Evolutionary conservation across 1,140 invertebrate genomes (phyloP), one percentile per base, ranked within the genome.

Genomic region (Zophobas atratus): DNA sequence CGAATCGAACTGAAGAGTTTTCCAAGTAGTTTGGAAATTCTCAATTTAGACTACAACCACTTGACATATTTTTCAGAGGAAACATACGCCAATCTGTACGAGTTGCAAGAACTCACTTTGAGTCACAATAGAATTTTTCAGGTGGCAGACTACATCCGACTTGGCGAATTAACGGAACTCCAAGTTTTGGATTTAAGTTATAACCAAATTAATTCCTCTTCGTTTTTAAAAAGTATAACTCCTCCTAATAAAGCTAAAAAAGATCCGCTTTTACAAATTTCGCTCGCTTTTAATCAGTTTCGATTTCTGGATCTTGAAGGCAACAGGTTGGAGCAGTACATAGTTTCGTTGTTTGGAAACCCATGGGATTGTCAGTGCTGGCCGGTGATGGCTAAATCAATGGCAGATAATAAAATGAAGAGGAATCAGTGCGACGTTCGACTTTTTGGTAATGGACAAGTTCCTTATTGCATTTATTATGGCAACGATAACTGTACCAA

Each of bases 21-120:
- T 46, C 60, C 60, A 32, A 46, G 39, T 39, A 67, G 60, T 67
- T 67, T 67, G 33, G 60, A 67, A 43, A 67, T 67, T 6, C 60
- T 67, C 20, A 67, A 67, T 67, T 43, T 67, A 20, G 60, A 67
- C 20, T 5, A 67, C 39, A 67, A 67, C 20, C 41, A 67, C 1
- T 6, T 67, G 2, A 20, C 3, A 1, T 5, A 8, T 6, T 32
- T 67, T 4, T n/a, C 20, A 2, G 3, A 6, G 1, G 2, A 43
- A 3, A 6, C 33, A 20, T 67, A 43, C 20, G 3, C 41, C 0
- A 67, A 67, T 33, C 6, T 67, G 20, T 2, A 32, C 3, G 33
- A 43, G 41, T 41, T 67, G 1, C 39, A 46, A 67, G 60, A 67
- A 36, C 39, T 67, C 0, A 67, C 60, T 20, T 4, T 67, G 6